Base-by-base conservation (phyloP, 2,113 vertebrate genomes). In the Etheostoma cragini region DNA sequence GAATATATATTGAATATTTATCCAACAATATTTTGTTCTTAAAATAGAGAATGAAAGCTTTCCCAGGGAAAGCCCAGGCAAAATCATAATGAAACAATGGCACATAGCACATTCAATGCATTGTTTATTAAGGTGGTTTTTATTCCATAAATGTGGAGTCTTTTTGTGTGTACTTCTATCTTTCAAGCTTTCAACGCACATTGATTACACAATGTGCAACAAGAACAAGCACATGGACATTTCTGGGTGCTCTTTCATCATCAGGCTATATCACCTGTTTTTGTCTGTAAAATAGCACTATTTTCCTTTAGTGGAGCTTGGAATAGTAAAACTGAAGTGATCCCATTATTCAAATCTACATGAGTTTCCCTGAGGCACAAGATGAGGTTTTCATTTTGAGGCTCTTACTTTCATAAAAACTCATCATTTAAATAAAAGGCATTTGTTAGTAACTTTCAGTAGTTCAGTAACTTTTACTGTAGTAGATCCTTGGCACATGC, bases 361-460 rank as follows among this genome's bases (percentile, higher is more conserved):
- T 8, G 22, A 54, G 61, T 46, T 81, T 86, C 81, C 86, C 85
- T 88, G 83, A 91, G 73, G 45, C 71, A 38, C 38, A 68, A 62
- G 50, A 38, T 57, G 19, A 50, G 19, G 10, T 69, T 69, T 53
- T 75, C 2, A 62, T 38, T 26, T 30, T 3, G 16, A 33, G 6
- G 21, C 15, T 62, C 8, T 33, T 6, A 19, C 24, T 58, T 63
- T 22, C 16, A 56, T 17, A 47, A 52, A 54, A 10, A 56, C 5
- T 38, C 2, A 54, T 26, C 6, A 46, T 14, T 50, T 16, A 64
- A 45, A 45, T 2, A 50, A 11, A 72, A 14, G 46, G 38, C 54
- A 52, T 53, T 46, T 21, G 45, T 82, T 26, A 22, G 65, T 76
- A 57, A 50, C 8, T 16, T 24, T 69, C 10, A 22, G 14, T 76